These are phyloP conservation scores for Prunella himalayana DNA, from an alignment of 2,113 vertebrate genomes.

Conservation along the genomic window DNA sequence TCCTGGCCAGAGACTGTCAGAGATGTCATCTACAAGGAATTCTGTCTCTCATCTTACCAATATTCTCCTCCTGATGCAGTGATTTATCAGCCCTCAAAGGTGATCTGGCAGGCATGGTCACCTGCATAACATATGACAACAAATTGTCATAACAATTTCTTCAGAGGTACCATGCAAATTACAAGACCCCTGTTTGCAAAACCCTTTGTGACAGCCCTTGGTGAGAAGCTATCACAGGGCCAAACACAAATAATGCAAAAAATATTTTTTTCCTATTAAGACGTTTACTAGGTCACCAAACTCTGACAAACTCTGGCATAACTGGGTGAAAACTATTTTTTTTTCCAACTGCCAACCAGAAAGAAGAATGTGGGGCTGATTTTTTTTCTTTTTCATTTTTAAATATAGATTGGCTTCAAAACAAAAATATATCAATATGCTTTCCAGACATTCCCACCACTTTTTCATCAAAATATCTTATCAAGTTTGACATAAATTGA, in stretches of 20 bases:
- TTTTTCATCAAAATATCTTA: background rate
- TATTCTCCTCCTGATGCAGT: background rate
- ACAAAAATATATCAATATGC: background rate
- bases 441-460: background rate
- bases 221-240: background rate
- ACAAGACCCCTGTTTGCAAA: background rate
- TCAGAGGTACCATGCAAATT: background rate
- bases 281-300: background rate
- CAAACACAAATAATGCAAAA: background rate
- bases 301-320: background rate
- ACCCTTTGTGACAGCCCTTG: background rate
- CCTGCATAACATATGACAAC: background rate
- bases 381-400: background rate
- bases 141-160: background rate
- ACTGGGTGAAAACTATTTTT: background rate
- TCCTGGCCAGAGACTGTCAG: background rate
- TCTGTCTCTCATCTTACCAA: background rate
- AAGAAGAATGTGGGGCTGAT: background rate
- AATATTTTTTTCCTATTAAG: background rate
- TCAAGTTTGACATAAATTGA: background rate
- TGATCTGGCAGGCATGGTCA: background rate
- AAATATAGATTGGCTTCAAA: background rate
- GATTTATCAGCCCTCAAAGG: background rate
- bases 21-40: background rate
- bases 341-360: background rate